A percentile compares a stretch with the other conserved stretches of the same genome.
Evolutionary conservation across 2,888 invertebrate species (phyloP).

Genomic region (Lypha dubia): DNA sequence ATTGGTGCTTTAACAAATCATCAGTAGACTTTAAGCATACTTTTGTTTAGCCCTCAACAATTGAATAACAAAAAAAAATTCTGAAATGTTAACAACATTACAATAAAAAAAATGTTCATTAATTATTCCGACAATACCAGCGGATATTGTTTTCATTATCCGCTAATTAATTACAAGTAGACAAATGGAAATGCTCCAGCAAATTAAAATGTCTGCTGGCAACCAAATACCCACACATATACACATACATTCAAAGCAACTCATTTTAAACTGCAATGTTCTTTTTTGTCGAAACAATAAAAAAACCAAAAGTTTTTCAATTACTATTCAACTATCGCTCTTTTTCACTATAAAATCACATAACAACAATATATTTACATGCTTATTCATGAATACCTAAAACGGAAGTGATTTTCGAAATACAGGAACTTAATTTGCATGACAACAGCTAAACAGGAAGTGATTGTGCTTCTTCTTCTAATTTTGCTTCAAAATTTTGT

Average conservation of each 20-base stretch:
- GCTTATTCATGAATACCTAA: not conserved
- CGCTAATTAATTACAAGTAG: constrained; percentile 40
- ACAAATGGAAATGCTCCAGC: constrained; percentile 33
- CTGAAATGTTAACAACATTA: not conserved
- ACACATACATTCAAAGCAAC: too few relatives aligned
- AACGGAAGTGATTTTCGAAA: constrained; percentile 69
- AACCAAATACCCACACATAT: not conserved
- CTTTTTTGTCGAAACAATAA: not conserved
- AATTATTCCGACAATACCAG: constrained; percentile 41
- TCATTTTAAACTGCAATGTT: too few relatives aligned
- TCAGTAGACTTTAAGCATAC: too few relatives aligned
- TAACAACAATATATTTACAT: not conserved
- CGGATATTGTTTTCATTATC: constrained; percentile 59
- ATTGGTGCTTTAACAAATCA: too few relatives aligned
- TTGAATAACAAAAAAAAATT: too few relatives aligned
- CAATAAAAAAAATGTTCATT: constrained; percentile 26
- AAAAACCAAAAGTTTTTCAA: constrained; percentile 24
- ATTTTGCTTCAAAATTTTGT: constrained; percentile 30
- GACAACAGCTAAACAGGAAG: constrained; percentile 67
- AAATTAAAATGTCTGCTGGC: constrained; percentile 31
- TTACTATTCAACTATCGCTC: constrained; percentile 27
- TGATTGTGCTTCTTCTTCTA: constrained; percentile 48
- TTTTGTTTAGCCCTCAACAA: too few relatives aligned
- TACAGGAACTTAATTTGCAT: constrained; percentile 71
- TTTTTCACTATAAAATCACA: not conserved